Percentiles rank a stretch among this genome's conserved stretches.
Conservation (phyloP, 2,888 invertebrate species). For the Coleophora flavipennella region DNA sequence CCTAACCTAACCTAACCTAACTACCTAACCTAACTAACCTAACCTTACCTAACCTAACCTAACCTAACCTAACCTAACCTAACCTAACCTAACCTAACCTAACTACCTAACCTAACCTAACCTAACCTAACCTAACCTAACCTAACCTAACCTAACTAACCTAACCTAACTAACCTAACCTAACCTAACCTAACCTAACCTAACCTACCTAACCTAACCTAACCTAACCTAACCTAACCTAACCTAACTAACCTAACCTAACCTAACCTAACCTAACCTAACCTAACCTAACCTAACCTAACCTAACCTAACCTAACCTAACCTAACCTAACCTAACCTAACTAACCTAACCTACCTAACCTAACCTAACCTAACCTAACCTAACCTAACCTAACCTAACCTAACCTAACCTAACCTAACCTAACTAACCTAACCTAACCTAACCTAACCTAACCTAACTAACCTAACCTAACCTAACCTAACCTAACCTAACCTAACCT, state of each 20-base stretch:
- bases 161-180: conserved; percentile 6
- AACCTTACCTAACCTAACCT: conserved; percentile 9
- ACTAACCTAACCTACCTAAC: conserved; percentile 8
- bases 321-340: conserved; percentile 6
- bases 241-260: conserved; percentile 9
- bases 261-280: conserved; percentile 8
- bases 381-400: conserved; percentile 9
- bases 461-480: conserved; percentile 8
- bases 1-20: conserved; percentile 9
- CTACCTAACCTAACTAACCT: conserved; percentile 8
- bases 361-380: conserved; percentile 10
- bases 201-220: conserved; percentile 9
- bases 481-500: conserved; percentile 9
- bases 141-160: conserved; percentile 9
- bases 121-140: conserved; percentile 8
- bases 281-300: conserved; percentile 9
- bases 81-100: conserved; percentile 8
- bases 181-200: conserved; percentile 8
- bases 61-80: conserved; percentile 9
- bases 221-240: conserved; percentile 9
- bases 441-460: conserved; percentile 7
- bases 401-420: conserved; percentile 3
- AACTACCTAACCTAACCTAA: conserved; percentile 7
- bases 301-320: conserved; percentile 8
- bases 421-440: conserved; percentile 9